Conservation (phyloP, 2,888 invertebrate species). For the Drosophila crucigera region DNA sequence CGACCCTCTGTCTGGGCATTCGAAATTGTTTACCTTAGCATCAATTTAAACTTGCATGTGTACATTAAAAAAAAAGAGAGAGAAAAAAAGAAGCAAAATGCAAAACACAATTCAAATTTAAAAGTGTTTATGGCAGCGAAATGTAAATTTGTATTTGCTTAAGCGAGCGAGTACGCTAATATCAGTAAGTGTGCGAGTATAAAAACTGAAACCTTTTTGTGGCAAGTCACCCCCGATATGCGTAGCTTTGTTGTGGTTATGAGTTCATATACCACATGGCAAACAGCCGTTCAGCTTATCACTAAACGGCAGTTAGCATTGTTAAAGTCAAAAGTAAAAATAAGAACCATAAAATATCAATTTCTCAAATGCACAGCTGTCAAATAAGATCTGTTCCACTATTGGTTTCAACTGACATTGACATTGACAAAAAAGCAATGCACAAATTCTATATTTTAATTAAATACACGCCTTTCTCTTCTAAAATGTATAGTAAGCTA, state of each 20-base stretch:
- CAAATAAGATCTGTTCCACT: not conserved
- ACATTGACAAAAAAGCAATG: not conserved
- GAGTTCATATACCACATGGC: slow-evolving; percentile 1
- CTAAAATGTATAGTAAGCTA: fast-evolving
- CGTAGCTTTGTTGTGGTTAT: slow-evolving; percentile 26
- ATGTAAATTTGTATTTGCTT: slow-evolving; percentile 82
- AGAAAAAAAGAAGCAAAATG: slow-evolving; percentile 14
- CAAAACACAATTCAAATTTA: slow-evolving; percentile 78
- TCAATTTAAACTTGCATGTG: slow-evolving; percentile 82
- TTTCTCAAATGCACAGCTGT: not conserved
- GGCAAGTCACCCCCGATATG: slow-evolving; percentile 38
- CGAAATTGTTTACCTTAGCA: slow-evolving; percentile 77
- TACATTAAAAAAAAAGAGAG: slow-evolving; percentile 47
- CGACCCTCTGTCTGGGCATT: slow-evolving; percentile 33
- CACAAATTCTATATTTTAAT: not conserved
- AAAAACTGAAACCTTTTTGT: slow-evolving; percentile 35
- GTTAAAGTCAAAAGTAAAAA: not conserved
- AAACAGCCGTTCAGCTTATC: slow-evolving; percentile 8
- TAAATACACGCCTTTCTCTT: not conserved
- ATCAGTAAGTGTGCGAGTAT: slow-evolving; percentile 37
- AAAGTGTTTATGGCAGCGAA: slow-evolving; percentile 84
- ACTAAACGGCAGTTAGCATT: not conserved
- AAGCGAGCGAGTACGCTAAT: slow-evolving; percentile 66
- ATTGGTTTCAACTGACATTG: not conserved
- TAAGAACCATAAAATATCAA: not conserved